Base-by-base conservation (phyloP, 2,888 invertebrate genomes). In the Leptura quadrifasciata region DNA sequence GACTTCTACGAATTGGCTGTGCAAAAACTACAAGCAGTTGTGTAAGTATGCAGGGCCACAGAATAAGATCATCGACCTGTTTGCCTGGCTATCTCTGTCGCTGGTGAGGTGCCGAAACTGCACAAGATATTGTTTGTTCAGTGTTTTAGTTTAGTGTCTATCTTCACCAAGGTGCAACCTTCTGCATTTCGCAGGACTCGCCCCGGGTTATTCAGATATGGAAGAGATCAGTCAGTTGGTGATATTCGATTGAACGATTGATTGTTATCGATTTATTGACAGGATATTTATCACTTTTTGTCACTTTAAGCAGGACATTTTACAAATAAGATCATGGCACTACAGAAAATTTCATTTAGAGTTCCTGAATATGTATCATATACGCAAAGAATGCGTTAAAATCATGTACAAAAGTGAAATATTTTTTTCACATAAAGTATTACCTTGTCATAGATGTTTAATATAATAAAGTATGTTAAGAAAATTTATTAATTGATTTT, bases 21-120 rank as follows among this genome's bases (percentile, higher is more conserved):
- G 84, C 85, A 86, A 87, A 87, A 86, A 86, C 81, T 84, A 83
- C 83, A 81, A 83, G 83, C 84, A 85, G 83, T 84, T 85, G 84
- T 86, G 81, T 84, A 82, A 85, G 85, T 82, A 86, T 84, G 84
- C 84, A 83, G 84, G 83, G 83, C 85, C 85, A 84, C 76, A 77
- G 78, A 83, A 81, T 80, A 84, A 82, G 87, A 86, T 82, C 87
- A 85, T 86, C 87, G 87, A 87, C 87, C 87, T 84, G 83, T 72
- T 79, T 76, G 77, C 63, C 76, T 35, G 69, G 47, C 21, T 68
- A 69, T 58, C 70, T 75, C 74, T 76, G 77, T 79, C 79, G 68
- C 64, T 77, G 80, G 67, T 80, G 78, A 74, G 69, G 77, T 81
- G 80, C 81, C 82, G 76, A 82, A 83, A 82, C 75, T 82, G 78